A percentile compares a stretch with the other conserved stretches of the same genome.
These are phyloP conservation scores for Drosophila basisetae DNA, from an alignment of 2,888 invertebrate species.

Conservation along the genomic window DNA sequence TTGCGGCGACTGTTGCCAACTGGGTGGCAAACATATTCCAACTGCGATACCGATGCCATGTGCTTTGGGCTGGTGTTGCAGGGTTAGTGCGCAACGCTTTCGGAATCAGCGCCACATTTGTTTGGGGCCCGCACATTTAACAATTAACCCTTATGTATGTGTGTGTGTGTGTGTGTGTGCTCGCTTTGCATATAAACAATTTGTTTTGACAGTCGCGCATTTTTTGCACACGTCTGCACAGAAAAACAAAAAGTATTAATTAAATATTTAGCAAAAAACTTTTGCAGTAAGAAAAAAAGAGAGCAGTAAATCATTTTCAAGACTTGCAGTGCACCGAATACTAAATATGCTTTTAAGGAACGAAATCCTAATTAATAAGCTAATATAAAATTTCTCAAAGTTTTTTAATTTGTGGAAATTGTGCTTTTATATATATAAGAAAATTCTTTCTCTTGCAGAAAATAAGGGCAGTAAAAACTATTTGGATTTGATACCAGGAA, in stretches of 20 bases:
- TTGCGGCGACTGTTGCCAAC: not conserved
- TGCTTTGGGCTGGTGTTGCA: slow-evolving; percentile 16
- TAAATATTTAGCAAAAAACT: slow-evolving; percentile 45
- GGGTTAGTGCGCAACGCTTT: slow-evolving; percentile 9
- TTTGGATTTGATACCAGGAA: not conserved
- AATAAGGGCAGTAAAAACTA: not conserved
- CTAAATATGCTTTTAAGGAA: not conserved
- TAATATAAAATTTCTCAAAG: no score
- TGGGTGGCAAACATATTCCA: slow-evolving; percentile 41
- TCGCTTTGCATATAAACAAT: slow-evolving; percentile 64
- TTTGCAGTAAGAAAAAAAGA: not conserved
- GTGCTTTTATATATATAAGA: no score
- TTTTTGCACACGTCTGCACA: slow-evolving; percentile 49
- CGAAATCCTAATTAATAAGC: not conserved
- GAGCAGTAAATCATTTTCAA: not conserved
- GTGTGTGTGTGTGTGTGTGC: slow-evolving; percentile 23
- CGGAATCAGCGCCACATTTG: slow-evolving; percentile 67
- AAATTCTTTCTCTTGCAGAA: not conserved
- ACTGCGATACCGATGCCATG: slow-evolving; percentile 43
- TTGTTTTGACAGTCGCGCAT: slow-evolving; percentile 58
- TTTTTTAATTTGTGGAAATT: no score
- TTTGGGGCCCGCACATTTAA: slow-evolving; percentile 47
- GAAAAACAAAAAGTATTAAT: slow-evolving; percentile 30
- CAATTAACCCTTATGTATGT: slow-evolving; percentile 63
- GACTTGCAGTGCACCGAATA: not conserved